phyloP scores from a whole-genome alignment of 2,888 invertebrate genomes.

The Drosophila neutralis region DNA sequence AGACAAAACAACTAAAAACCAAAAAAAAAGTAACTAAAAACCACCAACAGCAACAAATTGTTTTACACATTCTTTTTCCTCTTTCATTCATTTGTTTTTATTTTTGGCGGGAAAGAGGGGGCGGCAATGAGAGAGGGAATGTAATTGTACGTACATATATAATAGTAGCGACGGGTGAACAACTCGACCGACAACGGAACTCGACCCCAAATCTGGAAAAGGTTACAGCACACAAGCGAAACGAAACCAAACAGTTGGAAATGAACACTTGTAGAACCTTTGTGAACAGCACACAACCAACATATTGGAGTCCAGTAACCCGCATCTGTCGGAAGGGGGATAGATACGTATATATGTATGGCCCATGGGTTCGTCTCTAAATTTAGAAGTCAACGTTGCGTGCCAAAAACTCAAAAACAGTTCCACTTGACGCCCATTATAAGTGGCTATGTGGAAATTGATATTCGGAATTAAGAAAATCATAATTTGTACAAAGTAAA shows the following conservation, averaged over 20 bases:
- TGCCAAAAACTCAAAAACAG: constrained; percentile 35
- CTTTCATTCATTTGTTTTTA: not conserved
- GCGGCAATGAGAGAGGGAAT: not conserved
- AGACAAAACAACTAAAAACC: constrained; percentile 12
- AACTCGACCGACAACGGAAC: constrained; percentile 15
- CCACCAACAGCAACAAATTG: constrained; percentile 39
- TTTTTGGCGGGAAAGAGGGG: not conserved
- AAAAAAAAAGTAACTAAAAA: constrained; percentile 10
- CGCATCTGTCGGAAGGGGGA: constrained; percentile 7
- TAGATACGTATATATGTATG: not conserved
- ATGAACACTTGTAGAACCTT: constrained; percentile 52
- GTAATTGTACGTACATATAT: constrained; percentile 40
- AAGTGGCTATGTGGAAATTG: constrained; percentile 15
- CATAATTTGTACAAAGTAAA: not conserved
- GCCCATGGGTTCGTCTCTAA: constrained; percentile 10
- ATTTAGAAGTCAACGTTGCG: constrained; percentile 47
- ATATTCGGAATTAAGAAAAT: not conserved
- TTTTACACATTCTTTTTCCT: constrained; percentile 39
- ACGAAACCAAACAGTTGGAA: constrained; percentile 15
- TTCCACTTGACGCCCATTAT: constrained; percentile 52
- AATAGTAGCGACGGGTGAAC: constrained; percentile 25
- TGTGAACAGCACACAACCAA: constrained; percentile 7
- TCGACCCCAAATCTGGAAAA: constrained; percentile 49
- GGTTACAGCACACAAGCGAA: constrained; percentile 37
- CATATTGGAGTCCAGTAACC: constrained; percentile 29